Evolutionary conservation across 2,888 invertebrate genomes (phyloP), one percentile per base, ranked within the genome.

Genomic region (Epistrophe grossulariae): DNA sequence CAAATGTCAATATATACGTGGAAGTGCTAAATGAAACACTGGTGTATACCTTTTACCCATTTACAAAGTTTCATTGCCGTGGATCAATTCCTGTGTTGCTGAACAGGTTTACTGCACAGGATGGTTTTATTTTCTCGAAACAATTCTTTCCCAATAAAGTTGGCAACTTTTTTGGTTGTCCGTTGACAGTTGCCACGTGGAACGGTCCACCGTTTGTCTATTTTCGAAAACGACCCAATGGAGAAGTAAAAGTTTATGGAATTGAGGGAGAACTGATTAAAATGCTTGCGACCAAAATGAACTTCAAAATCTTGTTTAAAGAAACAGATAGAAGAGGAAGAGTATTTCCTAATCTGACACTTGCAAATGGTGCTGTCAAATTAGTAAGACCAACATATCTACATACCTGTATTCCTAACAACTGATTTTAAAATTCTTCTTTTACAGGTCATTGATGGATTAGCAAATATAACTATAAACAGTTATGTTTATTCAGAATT

Each of bases 31-130:
- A 84, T 5, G 78, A 79, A 10, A 89, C 91, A 0, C 84, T 90
- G 17, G 78, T 91, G 4, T 92, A 90, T 73, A 91, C 91, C 2
- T 92, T 91, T 52, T 92, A 89, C 84, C 92, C 92, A 0, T 92
- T 91, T 79, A 88, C 89, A 0, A 60, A 83, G n/a, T 78, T 89
- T 24, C 89, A 89, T 43, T 92, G 92, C 2, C 90, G 90, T 31
- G 89, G 89, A 0, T 80, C 90, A 4, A 57, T 78, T 70, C 91
- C 92, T 0, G 89, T 90, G 0, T 89, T 89, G 52, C 89, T 90
- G 59, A 89, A 17, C 79, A 66, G 31, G 66, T 83, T 76, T 40
- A 55, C 60, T 0, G 10, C 7, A 10, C n/a, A 50, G 13, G 40
- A 74, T 0, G 62, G 79, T 0, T 88, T 88, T 4, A 87, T 88